These are phyloP conservation scores for Varanus komodoensis DNA, from an alignment of 2,113 vertebrate species.

Conservation along the genomic window DNA sequence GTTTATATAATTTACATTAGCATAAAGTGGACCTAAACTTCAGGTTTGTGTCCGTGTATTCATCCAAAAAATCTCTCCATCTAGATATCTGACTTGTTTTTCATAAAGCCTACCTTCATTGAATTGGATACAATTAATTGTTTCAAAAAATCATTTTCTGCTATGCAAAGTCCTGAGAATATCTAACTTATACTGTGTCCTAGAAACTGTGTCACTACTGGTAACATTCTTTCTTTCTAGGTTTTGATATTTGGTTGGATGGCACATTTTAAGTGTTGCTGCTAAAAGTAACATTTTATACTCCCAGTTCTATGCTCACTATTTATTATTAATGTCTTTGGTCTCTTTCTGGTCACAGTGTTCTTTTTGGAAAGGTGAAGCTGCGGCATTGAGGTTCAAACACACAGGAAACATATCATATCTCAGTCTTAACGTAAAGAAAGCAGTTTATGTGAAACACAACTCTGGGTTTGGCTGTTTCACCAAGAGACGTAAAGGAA, in stretches of 20 bases:
- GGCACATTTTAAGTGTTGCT: not conserved
- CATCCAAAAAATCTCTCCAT: no score
- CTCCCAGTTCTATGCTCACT: not conserved
- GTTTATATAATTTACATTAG: not conserved
- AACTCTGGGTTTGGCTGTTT: slow-evolving; percentile 5
- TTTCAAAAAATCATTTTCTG: slow-evolving; percentile 36
- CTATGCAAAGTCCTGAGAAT: slow-evolving; percentile 36
- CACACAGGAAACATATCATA: not conserved
- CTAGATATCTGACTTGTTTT: slow-evolving; percentile 40
- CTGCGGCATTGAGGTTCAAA: not conserved
- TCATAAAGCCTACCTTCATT: not conserved
- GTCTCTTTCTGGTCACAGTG: slow-evolving; percentile 11
- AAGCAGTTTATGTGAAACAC: slow-evolving; percentile 35
- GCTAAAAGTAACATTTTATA: slow-evolving; percentile 12
- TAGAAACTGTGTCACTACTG: slow-evolving; percentile 39
- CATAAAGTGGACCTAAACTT: not conserved
- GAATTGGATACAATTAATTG: slow-evolving; percentile 41
- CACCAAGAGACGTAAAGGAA: slow-evolving; percentile 8
- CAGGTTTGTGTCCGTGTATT: not conserved
- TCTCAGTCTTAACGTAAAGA: slow-evolving; percentile 42
- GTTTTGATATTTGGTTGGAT: not conserved
- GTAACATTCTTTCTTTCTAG: not conserved
- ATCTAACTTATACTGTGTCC: slow-evolving; percentile 36
- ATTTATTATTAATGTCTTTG: slow-evolving; percentile 14
- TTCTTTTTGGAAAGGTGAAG: slow-evolving; percentile 30